Evolutionary conservation across 2,113 vertebrate species (phyloP).

Genomic region (Regulus satrapa): DNA sequence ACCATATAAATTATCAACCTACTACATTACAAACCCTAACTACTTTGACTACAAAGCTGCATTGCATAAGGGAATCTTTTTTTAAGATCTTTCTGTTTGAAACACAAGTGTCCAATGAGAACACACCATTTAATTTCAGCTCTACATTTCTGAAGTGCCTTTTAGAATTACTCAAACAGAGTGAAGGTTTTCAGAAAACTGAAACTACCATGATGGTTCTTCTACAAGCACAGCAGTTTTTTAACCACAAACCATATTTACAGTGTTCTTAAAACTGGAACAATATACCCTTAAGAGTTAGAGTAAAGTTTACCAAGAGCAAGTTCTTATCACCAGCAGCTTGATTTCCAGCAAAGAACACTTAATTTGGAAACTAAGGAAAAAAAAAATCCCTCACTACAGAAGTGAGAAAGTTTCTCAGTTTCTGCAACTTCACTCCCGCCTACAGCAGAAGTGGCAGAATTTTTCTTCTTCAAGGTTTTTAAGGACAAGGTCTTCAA

Average conservation of each 20-base stretch:
- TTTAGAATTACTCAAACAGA: neutral
- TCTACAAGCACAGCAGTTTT: neutral
- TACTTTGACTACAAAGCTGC: neutral
- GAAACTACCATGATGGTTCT: neutral
- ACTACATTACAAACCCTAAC: neutral
- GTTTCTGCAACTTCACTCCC: conserved; percentile 24
- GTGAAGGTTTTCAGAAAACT: neutral
- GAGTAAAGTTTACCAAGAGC: neutral
- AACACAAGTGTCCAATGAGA: neutral
- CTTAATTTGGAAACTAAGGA: neutral
- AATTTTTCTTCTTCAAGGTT: neutral
- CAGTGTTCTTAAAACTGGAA: neutral
- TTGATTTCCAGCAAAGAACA: conserved; percentile 2
- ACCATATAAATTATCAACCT: neutral
- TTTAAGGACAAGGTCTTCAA: conserved; percentile 38
- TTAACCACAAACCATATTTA: neutral
- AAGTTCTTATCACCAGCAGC: neutral
- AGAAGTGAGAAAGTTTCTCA: conserved; percentile 32
- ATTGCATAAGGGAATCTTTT: neutral
- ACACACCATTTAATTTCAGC: neutral
- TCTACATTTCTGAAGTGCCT: neutral
- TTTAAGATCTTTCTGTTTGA: neutral
- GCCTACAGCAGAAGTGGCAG: neutral
- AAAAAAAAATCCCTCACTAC: neutral
- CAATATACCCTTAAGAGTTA: neutral